Evolutionary conservation across 2,888 invertebrate genomes (phyloP), one percentile per base, ranked within the genome.

Genomic region (Melanostoma mellinum): DNA sequence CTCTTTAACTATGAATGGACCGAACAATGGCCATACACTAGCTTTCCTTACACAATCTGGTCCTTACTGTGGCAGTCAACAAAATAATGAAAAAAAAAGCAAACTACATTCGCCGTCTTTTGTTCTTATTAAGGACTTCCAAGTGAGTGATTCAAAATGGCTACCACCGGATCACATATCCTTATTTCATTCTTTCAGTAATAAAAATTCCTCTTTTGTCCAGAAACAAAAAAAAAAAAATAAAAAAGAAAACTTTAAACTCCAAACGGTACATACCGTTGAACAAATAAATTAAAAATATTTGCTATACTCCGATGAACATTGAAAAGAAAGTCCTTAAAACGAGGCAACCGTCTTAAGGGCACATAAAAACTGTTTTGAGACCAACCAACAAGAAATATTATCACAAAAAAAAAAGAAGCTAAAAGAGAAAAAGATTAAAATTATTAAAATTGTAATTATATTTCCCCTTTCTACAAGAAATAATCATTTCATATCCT

Each of bases 371-470:
- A 38, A 38, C 63, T 50, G 30, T 20, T 20, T 20, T 20, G 20
- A 20, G 20, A 20, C 20, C 20, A 1, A 20, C 20, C 20, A 20
- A 20, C 20, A 20, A 20, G 20, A 20, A 20, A 20, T 20, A 20
- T 20, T 20, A 20, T 20, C 20, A 20, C 20, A 20, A 20, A 20
- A 20, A 20, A 20, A 20, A 20, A 20, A 20, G 1, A 20, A 20
- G 20, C 20, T 20, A 20, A 20, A 40, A 46, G 48, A 63, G 61
- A 53, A 81, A 68, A 61, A 81, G 78, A 84, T 84, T 84, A 71
- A 74, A 84, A 79, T 78, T 84, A 84, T 78, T 71, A 84, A 84
- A 84, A 75, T 79, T 71, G 84, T 84, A 84, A 84, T 84, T 84
- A 84, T 78, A 79, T 84, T 79, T 84, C 71, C 58, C 55, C 38